phyloP scores from a whole-genome alignment of 2,113 vertebrate species.

The Melanocharis versteri region DNA sequence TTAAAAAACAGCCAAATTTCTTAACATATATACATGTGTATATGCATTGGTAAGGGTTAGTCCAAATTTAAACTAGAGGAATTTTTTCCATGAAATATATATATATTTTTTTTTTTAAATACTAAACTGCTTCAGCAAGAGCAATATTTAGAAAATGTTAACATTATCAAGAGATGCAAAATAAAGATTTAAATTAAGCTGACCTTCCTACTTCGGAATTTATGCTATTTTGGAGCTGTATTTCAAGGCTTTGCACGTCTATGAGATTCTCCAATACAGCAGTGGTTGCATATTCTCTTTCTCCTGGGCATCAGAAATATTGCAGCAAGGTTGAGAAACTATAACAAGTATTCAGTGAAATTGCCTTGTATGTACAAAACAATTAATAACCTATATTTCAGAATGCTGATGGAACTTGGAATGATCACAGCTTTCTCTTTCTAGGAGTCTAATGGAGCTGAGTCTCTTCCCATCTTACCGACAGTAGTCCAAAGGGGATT shows the following conservation, averaged over 20 bases:
- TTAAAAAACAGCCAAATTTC: not conserved
- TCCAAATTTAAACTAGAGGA: not conserved
- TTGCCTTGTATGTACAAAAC: not conserved
- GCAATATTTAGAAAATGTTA: conserved; percentile 2
- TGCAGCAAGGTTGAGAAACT: not conserved
- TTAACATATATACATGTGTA: not conserved
- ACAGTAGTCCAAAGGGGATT: not conserved
- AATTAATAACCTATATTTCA: not conserved
- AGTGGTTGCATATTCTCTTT: not conserved
- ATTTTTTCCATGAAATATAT: not conserved
- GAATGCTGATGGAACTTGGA: not conserved
- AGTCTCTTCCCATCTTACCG: not conserved
- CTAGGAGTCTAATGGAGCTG: not conserved
- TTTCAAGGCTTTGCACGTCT: not conserved
- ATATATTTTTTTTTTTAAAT: not conserved
- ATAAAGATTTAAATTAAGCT: not conserved
- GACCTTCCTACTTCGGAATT: not conserved
- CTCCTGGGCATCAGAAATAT: not conserved
- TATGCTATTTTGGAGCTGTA: not conserved
- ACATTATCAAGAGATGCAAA: not conserved
- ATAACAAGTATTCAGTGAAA: not conserved
- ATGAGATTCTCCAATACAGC: not conserved
- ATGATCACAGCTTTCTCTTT: not conserved
- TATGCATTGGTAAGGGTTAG: not conserved
- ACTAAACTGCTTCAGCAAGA: not conserved